Conservation (phyloP, 2,113 vertebrate genomes). For the Semnornis frantzii region DNA sequence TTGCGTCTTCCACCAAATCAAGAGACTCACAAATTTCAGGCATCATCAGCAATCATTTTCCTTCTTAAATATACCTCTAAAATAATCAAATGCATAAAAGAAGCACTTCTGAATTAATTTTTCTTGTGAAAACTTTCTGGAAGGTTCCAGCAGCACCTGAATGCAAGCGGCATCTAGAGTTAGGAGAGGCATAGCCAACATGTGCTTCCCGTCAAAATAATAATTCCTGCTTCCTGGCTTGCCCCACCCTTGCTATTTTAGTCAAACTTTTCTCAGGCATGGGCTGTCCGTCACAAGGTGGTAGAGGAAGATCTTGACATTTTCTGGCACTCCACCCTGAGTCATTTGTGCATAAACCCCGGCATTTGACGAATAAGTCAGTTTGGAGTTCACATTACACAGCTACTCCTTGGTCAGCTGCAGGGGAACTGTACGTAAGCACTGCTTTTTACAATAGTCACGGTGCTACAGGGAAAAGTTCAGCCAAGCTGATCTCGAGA, state of each 20-base stretch:
- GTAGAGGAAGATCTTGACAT: neutral
- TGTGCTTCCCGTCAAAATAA: constrained; percentile 16
- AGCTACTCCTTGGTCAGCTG: neutral
- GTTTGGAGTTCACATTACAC: neutral
- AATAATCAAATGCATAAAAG: neutral
- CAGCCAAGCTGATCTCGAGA: neutral
- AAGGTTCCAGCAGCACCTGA: neutral
- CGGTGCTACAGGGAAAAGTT: neutral
- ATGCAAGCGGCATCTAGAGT: neutral
- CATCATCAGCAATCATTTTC: neutral
- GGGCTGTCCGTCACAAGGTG: neutral
- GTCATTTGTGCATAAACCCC: neutral
- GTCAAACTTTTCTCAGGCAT: neutral
- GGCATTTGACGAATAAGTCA: neutral
- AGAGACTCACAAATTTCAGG: neutral
- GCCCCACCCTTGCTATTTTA: constrained; percentile 44
- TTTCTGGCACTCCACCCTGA: neutral
- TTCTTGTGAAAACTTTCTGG: neutral
- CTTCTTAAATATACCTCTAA: neutral
- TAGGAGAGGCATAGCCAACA: neutral
- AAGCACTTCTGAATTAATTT: neutral
- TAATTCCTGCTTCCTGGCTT: constrained; percentile 23
- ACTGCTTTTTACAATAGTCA: accelerated
- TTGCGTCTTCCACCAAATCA: neutral
- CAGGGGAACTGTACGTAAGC: neutral